phyloP scores from a whole-genome alignment of 2,797 vertebrate species.

The Sparidentex hasta region DNA sequence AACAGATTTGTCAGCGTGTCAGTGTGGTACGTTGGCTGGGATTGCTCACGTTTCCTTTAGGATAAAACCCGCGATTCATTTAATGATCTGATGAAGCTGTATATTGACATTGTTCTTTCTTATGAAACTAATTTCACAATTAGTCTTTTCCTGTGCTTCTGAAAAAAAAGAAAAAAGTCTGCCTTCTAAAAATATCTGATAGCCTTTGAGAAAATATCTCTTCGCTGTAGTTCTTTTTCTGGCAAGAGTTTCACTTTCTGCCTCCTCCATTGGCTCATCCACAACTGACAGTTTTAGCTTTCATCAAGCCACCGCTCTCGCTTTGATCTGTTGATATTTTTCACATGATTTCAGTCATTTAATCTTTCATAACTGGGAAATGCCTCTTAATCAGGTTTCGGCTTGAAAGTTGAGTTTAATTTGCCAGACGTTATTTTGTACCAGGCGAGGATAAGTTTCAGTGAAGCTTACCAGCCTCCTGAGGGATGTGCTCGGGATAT shows the following conservation, averaged over 20 bases:
- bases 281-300: conserved; percentile 72
- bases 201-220: conserved; percentile 55
- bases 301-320: conserved; percentile 67
- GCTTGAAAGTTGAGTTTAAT: conserved; percentile 68
- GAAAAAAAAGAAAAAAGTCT: conserved; percentile 11
- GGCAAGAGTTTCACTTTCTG: conserved; percentile 77
- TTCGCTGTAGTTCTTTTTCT: conserved; percentile 36
- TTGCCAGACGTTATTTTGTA: conserved; percentile 62
- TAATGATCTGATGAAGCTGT: background rate
- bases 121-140: conserved; percentile 14
- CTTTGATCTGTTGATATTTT: conserved; percentile 79
- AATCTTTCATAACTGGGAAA: conserved; percentile 71
- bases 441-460: conserved; percentile 47
- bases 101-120: conserved; percentile 1
- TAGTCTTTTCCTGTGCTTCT: conserved; percentile 18
- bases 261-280: conserved; percentile 77
- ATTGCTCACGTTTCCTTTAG: background rate
- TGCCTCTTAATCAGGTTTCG: conserved; percentile 70
- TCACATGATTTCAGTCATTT: conserved; percentile 72
- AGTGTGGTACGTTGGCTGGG: background rate
- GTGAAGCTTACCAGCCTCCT: conserved; percentile 31
- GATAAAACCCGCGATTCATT: background rate
- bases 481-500: conserved; percentile 30
- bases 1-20: conserved; percentile 7
- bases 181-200: conserved; percentile 56